phyloP scores from a whole-genome alignment of 2,113 vertebrate genomes.

The Cynopterus brachyotis region DNA sequence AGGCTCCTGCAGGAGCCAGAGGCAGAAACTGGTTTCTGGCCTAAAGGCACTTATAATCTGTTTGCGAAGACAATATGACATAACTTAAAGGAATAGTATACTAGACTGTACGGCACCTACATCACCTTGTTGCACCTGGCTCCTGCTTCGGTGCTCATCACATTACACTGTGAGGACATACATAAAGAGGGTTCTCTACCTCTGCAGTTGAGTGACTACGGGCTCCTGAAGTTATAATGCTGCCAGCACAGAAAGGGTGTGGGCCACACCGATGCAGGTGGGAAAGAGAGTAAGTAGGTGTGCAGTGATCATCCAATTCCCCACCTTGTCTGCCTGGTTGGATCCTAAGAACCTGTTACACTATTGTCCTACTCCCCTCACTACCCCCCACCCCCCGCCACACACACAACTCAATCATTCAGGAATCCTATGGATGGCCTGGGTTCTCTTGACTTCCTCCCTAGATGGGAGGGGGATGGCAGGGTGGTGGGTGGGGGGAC shows the following conservation, averaged over 20 bases:
- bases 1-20: not conserved
- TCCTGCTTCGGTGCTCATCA: not conserved
- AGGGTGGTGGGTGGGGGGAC: not conserved
- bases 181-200: not conserved
- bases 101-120: fast-evolving
- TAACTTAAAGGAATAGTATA: not conserved
- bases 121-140: not conserved
- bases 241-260: not conserved
- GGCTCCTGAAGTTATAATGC: not conserved
- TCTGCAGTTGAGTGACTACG: not conserved
- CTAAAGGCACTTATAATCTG: not conserved
- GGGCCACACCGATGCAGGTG: not conserved
- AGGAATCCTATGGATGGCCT: not conserved
- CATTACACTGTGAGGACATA: not conserved
- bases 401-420: not conserved
- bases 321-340: not conserved
- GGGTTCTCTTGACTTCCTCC: not conserved
- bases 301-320: not conserved
- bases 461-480: not conserved
- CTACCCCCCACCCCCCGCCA: too few relatives aligned
- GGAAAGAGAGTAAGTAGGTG: not conserved
- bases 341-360: not conserved
- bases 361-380: not conserved
- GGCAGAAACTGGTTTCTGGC: not conserved
- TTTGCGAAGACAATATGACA: not conserved